These are phyloP conservation scores for Hylaeus anthracinus DNA, from an alignment of 1,140 invertebrate species.

Conservation along the genomic window DNA sequence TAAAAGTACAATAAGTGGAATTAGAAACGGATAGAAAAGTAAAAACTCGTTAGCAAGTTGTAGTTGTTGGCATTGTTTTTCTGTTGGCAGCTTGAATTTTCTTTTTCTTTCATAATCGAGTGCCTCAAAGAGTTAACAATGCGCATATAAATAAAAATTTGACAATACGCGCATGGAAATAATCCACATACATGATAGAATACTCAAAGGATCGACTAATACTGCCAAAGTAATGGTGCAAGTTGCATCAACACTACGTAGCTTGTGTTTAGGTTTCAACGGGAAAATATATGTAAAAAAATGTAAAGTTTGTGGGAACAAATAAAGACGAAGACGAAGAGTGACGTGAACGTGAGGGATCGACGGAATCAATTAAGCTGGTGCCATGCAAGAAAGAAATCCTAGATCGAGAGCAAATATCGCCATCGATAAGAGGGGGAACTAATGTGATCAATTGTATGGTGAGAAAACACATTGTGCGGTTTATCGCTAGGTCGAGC, in stretches of 20 bases:
- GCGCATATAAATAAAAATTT: not conserved
- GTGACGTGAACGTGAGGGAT: not conserved
- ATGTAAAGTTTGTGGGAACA: not conserved
- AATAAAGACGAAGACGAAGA: not conserved
- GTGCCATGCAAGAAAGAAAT: constrained; percentile 35
- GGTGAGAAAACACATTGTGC: constrained; percentile 23
- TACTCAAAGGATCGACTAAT: not conserved
- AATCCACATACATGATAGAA: not conserved
- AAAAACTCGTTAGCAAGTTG: too few species aligned
- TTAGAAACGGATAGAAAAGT: too few species aligned
- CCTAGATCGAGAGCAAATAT: constrained; percentile 1
- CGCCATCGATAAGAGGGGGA: constrained; percentile 26
- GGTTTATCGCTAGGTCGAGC: constrained; percentile 50
- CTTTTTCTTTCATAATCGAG: too few species aligned
- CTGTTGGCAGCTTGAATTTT: too few species aligned
- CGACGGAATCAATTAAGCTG: constrained; percentile 14
- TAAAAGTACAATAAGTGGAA: too few species aligned
- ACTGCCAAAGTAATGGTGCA: not conserved
- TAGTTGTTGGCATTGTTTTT: too few species aligned
- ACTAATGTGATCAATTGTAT: constrained; percentile 18
- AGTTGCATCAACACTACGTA: not conserved
- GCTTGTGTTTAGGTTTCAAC: not conserved
- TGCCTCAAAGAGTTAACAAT: not conserved
- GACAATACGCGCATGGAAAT: not conserved
- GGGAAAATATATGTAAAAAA: not conserved